These are phyloP conservation scores for Colossoma macropomum DNA, from an alignment of 2,113 vertebrate genomes.

Conservation along the genomic window DNA sequence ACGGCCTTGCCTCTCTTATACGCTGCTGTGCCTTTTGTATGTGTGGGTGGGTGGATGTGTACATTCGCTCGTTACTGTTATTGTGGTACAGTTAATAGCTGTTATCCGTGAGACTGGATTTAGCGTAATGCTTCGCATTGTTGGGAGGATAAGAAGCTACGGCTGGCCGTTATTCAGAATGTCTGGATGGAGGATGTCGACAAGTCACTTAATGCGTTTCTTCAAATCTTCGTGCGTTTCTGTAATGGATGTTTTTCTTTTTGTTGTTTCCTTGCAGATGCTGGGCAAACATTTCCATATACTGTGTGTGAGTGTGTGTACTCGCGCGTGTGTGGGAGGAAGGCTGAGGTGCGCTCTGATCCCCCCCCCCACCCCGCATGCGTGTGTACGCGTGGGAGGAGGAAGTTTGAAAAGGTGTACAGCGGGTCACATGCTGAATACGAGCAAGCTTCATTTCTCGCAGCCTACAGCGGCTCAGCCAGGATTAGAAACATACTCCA, in stretches of 20 bases:
- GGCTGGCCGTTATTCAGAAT: neutral
- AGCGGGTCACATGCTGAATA: constrained; percentile 39
- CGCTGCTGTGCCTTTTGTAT: neutral
- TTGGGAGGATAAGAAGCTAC: neutral
- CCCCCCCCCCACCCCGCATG: neutral
- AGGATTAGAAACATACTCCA: constrained; percentile 41
- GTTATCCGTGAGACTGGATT: constrained; percentile 17
- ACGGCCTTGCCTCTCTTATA: neutral
- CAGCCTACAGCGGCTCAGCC: neutral
- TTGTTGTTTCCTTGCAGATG: neutral
- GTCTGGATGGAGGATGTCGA: constrained; percentile 26
- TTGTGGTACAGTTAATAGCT: constrained; percentile 37
- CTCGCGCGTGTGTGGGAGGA: constrained; percentile 26
- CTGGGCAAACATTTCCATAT: constrained; percentile 28
- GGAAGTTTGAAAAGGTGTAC: constrained; percentile 37
- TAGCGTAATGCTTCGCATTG: constrained; percentile 43
- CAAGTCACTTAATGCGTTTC: neutral
- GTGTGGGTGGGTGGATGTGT: constrained; percentile 9
- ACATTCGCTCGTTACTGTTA: constrained; percentile 26
- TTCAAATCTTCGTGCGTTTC: neutral
- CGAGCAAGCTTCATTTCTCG: constrained; percentile 32
- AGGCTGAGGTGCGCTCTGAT: constrained; percentile 42
- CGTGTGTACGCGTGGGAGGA: constrained; percentile 34
- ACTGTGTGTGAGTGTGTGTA: constrained; percentile 48
- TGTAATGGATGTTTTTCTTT: constrained; percentile 17